Base-by-base conservation (phyloP, 2,113 vertebrate genomes). In the Rhinolophus sinicus region DNA sequence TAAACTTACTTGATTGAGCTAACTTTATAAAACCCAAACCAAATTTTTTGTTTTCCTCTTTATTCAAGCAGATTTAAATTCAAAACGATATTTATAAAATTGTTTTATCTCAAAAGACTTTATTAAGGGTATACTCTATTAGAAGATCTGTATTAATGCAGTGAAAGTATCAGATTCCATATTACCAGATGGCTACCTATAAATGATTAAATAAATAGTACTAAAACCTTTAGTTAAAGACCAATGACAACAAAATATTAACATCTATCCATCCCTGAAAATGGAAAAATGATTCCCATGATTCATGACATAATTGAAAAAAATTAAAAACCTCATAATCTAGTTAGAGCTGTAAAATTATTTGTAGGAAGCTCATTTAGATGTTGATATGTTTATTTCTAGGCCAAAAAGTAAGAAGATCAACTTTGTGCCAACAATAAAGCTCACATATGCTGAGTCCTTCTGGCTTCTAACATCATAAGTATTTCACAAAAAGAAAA, bases 361-460 rank as follows among this genome's bases (percentile, higher is more conserved):
- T 96, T 97, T 97, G 52, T 97, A 97, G 72, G 44, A 93, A 96
- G 35, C 44, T 98, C 4, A 40, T 92, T 97, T 97, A 96, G 18
- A 93, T 96, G 86, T 77, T 96, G 93, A 88, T 92, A 82, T 78
- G 33, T 97, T 98, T 78, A 88, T 97, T 97, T 98, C 82, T 67
- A 60, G 97, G 85, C 69, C 78, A 89, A 95, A 95, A 64, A 83
- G 35, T 93, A 93, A 93, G 94, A 95, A 97, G 22, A 52, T 95
- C 5, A 54, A 90, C 33, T 97, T 67, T 78, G 26, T 96, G 92
- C 77, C 93, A 97, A 33, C 50, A 85, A 90, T 94, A 96, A 85
- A 94, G 0, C 47, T 86, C 35, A 88, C 81, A 16, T 72, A 50
- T 96, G 69, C 88, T 96, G 35, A 94, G 47, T 92, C 70, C 84